A percentile compares a stretch with the other conserved stretches of the same genome.
phyloP scores from a whole-genome alignment of 2,888 invertebrate genomes.

The Lithosia quadra region DNA sequence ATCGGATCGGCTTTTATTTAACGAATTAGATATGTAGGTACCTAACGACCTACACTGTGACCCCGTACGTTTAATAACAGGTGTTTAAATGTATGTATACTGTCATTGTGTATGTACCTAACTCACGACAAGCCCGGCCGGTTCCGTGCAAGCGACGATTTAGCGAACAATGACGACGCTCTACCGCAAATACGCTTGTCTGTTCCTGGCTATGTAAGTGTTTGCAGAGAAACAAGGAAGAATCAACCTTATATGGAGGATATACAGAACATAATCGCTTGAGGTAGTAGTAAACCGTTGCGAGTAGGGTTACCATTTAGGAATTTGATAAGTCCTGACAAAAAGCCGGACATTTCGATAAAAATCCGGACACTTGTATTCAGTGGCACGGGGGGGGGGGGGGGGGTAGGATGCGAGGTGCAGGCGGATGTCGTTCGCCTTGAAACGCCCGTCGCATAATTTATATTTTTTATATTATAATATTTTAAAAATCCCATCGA shows the following conservation, averaged over 20 bases:
- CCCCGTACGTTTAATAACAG: conserved; percentile 85
- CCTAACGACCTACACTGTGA: conserved; percentile 68
- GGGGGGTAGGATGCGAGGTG: too few species aligned
- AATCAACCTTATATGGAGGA: conserved; percentile 50
- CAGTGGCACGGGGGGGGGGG: too few species aligned
- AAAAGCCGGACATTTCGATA: too few species aligned
- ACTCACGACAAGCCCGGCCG: conserved; percentile 84
- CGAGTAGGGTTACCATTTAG: too few species aligned
- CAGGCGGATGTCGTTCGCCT: too few species aligned
- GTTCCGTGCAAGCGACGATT: conserved; percentile 86
- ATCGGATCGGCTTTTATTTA: too few species aligned
- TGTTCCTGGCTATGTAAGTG: conserved; percentile 78
- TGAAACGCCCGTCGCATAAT: too few species aligned
- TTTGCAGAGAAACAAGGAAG: conserved; percentile 55
- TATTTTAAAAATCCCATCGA: too few species aligned
- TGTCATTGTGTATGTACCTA: conserved; percentile 83
- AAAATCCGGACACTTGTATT: too few species aligned
- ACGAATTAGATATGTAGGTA: conserved; percentile 70
- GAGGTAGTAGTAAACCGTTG: conserved; percentile 55
- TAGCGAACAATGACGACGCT: conserved; percentile 86
- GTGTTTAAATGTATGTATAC: conserved; percentile 84
- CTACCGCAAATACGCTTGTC: conserved; percentile 82
- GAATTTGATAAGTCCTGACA: too few species aligned
- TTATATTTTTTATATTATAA: too few species aligned
- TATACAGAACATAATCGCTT: conserved; percentile 59